These are phyloP conservation scores for Chrysopa pallens DNA, from an alignment of 1,140 invertebrate species.

Conservation along the genomic window DNA sequence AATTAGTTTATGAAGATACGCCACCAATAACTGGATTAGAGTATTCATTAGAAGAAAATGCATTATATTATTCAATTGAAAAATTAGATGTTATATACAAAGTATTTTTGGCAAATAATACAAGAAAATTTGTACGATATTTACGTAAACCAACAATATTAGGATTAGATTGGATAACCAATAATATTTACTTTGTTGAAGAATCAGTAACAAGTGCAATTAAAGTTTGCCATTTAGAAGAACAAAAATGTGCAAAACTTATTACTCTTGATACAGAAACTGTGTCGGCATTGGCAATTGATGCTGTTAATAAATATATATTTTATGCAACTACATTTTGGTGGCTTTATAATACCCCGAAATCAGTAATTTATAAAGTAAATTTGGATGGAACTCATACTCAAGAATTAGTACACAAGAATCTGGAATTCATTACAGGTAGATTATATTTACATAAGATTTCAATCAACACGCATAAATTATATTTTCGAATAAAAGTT, in stretches of 20 bases:
- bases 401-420: slow-evolving; percentile 18
- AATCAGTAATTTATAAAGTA: slow-evolving; percentile 34
- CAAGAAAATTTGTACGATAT: slow-evolving; percentile 7
- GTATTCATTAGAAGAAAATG: slow-evolving; percentile 18
- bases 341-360: slow-evolving; percentile 20
- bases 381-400: slow-evolving; percentile 42
- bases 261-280: slow-evolving; percentile 42
- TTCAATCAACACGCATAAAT: too few species aligned
- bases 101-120: slow-evolving; percentile 4
- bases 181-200: slow-evolving; percentile 60
- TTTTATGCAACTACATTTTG: slow-evolving; percentile 33
- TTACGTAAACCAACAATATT: slow-evolving; percentile 38
- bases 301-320: slow-evolving; percentile 28
- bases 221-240: slow-evolving; percentile 33
- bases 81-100: slow-evolving; percentile 17
- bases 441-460: slow-evolving; percentile 21
- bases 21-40: slow-evolving; percentile 30
- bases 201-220: slow-evolving; percentile 23
- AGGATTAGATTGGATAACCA: slow-evolving; percentile 58
- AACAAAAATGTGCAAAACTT: slow-evolving; percentile 33
- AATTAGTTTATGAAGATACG: slow-evolving; percentile 22
- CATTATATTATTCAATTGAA: slow-evolving; percentile 23
- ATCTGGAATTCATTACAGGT: slow-evolving; percentile 9
- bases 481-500: too few species aligned
- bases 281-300: slow-evolving; percentile 27